phyloP scores from a whole-genome alignment of 2,888 invertebrate species.

The Argyra leucocephala region DNA sequence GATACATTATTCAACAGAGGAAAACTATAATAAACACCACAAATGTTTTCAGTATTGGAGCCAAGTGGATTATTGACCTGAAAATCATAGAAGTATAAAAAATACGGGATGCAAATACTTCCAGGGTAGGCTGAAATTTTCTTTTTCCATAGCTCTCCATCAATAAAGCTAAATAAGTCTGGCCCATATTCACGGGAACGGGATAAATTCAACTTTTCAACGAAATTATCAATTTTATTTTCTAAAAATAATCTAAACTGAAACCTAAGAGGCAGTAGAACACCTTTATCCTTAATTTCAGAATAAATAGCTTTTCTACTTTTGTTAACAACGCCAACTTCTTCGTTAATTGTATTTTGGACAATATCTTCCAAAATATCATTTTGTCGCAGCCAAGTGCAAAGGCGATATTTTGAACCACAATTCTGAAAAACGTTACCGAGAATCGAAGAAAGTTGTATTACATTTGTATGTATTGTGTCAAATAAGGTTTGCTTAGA shows the following conservation, averaged over 20 bases:
- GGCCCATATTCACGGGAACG: neutral
- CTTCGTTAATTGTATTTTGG: neutral
- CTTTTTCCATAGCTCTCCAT: neutral
- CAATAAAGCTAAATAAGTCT: neutral
- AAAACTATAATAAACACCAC: slow-evolving; percentile 7
- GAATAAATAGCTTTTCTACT: neutral
- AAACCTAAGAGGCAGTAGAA: neutral
- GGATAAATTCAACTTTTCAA: neutral
- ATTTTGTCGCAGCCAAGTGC: neutral
- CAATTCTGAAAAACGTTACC: neutral
- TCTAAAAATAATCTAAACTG: neutral
- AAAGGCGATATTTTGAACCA: neutral
- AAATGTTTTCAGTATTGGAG: neutral
- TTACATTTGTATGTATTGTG: neutral
- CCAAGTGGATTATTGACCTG: neutral
- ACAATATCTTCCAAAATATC: neutral
- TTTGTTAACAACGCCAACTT: neutral
- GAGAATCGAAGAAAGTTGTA: neutral
- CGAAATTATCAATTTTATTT: neutral
- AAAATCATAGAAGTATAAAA: neutral
- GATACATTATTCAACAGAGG: neutral
- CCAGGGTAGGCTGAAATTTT: neutral
- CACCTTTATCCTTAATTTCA: neutral
- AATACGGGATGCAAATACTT: neutral
- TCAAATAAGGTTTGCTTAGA: neutral